These are phyloP conservation scores for Drosophila pegasa DNA, from an alignment of 2,888 invertebrate genomes.

Conservation along the genomic window DNA sequence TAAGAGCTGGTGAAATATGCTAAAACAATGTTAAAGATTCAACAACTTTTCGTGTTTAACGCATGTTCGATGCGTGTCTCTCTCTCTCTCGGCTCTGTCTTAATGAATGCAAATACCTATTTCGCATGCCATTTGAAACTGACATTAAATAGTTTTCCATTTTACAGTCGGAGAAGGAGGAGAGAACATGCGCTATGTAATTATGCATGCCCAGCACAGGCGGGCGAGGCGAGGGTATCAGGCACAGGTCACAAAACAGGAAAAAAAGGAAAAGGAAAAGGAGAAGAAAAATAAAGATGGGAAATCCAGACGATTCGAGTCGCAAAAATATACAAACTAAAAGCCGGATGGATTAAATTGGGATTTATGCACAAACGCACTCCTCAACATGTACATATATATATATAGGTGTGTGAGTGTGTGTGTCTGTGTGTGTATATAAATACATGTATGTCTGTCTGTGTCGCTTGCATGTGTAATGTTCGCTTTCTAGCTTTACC, in stretches of 20 bases:
- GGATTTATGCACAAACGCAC: constrained; percentile 73
- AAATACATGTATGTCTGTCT: not conserved
- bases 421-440: not conserved
- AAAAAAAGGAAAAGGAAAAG: not conserved
- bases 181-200: constrained; percentile 9
- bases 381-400: constrained; percentile 36
- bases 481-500: constrained; percentile 24
- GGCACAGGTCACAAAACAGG: not conserved
- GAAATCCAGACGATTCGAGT: constrained; percentile 29
- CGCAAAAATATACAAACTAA: constrained; percentile 65
- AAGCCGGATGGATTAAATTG: constrained; percentile 74
- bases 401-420: not conserved
- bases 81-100: not conserved
- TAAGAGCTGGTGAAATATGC: not conserved
- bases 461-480: constrained; percentile 11
- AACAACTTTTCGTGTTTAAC: not conserved
- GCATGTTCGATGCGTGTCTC: not conserved
- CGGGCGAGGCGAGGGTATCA: constrained; percentile 13
- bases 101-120: constrained; percentile 1
- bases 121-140: constrained; percentile 7
- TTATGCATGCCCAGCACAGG: constrained; percentile 26
- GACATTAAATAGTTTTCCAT: constrained; percentile 9
- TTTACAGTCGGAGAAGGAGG: not conserved
- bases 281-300: constrained; percentile 3
- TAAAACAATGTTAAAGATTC: not conserved